Conservation (phyloP, 2,888 invertebrate genomes). For the Orthosia incerta region DNA sequence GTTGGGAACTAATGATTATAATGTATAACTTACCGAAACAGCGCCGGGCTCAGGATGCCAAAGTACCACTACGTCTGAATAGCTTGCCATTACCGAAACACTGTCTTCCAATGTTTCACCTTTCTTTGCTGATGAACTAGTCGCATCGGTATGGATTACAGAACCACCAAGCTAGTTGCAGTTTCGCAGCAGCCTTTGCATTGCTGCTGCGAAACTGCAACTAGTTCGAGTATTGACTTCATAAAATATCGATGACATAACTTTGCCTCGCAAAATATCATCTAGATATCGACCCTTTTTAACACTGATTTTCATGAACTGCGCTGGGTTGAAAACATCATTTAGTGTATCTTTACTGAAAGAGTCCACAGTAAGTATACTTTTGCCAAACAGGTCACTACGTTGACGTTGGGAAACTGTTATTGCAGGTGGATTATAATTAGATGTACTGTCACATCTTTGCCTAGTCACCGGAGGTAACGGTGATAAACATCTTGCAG, state of each 20-base stretch:
- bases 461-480: constrained; percentile 86
- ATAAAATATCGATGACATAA: constrained; percentile 99
- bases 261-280: constrained; percentile 96
- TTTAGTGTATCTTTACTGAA: constrained; percentile 97
- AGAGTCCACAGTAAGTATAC: constrained; percentile 96
- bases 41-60: constrained; percentile 98
- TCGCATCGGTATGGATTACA: constrained; percentile 97
- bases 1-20: background rate
- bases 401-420: constrained; percentile 86
- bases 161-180: constrained; percentile 98
- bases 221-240: constrained; percentile 99
- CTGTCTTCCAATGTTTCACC: constrained; percentile 98
- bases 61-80: constrained; percentile 98
- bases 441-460: constrained; percentile 91
- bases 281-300: constrained; percentile 96
- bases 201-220: constrained; percentile 98
- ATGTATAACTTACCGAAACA: constrained; percentile 92
- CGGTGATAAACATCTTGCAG: constrained; percentile 88
- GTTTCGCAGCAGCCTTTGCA: no score
- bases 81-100: constrained; percentile 96
- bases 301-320: constrained; percentile 95
- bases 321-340: constrained; percentile 98
- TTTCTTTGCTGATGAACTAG: constrained; percentile 98
- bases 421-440: constrained; percentile 83
- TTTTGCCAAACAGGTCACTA: constrained; percentile 92